A percentile compares a stretch with the other conserved stretches of the same genome.
phyloP scores from a whole-genome alignment of 2,797 vertebrate genomes.

The Centroberyx gerrardi region DNA sequence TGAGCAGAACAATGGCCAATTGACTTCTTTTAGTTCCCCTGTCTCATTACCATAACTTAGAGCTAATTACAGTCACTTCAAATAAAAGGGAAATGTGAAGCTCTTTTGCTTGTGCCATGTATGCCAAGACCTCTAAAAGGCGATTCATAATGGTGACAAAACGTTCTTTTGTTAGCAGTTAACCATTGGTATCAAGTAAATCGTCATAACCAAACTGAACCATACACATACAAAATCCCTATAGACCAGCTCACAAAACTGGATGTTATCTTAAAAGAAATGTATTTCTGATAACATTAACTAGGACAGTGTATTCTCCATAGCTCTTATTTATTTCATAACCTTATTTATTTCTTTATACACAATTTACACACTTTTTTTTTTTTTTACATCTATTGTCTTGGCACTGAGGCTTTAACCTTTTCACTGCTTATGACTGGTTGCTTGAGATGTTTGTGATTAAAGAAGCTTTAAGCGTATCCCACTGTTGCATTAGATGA shows the following conservation, averaged over 20 bases:
- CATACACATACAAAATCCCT: conserved; percentile 8
- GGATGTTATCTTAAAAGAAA: conserved; percentile 7
- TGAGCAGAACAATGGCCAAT: conserved; percentile 43
- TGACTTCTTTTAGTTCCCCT: conserved; percentile 52
- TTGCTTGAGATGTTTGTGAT: too few species aligned
- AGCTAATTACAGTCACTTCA: conserved; percentile 65
- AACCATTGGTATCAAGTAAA: conserved; percentile 21
- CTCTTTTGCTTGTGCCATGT: conserved; percentile 27
- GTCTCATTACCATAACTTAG: conserved; percentile 55
- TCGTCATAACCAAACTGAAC: too few species aligned
- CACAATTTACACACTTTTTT: too few species aligned
- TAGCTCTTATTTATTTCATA: too few species aligned
- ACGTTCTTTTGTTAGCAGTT: conserved; percentile 11
- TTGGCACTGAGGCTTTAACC: too few species aligned
- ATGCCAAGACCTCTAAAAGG: not conserved
- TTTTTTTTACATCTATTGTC: too few species aligned
- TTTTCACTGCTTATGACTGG: too few species aligned
- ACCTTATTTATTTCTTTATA: too few species aligned
- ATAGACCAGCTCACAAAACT: conserved; percentile 5
- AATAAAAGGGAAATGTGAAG: conserved; percentile 40
- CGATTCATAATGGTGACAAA: conserved; percentile 19
- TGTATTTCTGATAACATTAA: too few species aligned
- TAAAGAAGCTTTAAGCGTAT: too few species aligned
- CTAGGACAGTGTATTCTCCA: too few species aligned
- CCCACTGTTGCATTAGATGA: too few species aligned